These are phyloP conservation scores for Coptotermes formosanus DNA, from an alignment of 1,140 invertebrate species.

Conservation along the genomic window DNA sequence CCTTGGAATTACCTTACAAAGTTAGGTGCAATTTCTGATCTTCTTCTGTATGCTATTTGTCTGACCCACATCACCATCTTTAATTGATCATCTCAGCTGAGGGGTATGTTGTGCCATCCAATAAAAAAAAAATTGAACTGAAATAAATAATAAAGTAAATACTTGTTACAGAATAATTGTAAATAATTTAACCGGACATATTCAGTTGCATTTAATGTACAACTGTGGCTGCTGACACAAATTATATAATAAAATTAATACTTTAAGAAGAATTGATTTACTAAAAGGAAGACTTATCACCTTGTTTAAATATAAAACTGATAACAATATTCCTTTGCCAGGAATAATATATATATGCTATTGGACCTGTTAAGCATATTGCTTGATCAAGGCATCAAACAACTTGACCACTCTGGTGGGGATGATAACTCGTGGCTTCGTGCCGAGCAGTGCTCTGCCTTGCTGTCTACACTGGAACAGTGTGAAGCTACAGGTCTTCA, in stretches of 20 bases:
- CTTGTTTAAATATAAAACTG: neutral
- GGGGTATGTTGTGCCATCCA: neutral
- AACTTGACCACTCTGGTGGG: constrained; percentile 24
- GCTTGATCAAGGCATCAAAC: constrained; percentile 26
- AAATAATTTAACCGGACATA: too few relatives aligned
- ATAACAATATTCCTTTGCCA: neutral
- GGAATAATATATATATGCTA: constrained; percentile 29
- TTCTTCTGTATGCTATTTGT: neutral
- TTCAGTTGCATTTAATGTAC: too few relatives aligned
- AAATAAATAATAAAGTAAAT: too few relatives aligned
- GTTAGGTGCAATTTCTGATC: neutral
- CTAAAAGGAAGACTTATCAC: too few relatives aligned
- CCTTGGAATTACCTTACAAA: neutral
- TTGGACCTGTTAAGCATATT: constrained; percentile 32
- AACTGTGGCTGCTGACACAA: too few relatives aligned
- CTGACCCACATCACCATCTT: too few relatives aligned
- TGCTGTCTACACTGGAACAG: constrained; percentile 32
- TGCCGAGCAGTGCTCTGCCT: constrained; percentile 28
- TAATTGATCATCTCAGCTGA: too few relatives aligned
- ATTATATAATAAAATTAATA: too few relatives aligned
- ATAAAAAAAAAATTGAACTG: too few relatives aligned
- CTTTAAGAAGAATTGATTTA: too few relatives aligned
- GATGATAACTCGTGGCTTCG: constrained; percentile 30
- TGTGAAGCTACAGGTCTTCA: constrained; percentile 32
- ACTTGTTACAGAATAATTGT: too few relatives aligned